Evolutionary conservation across 2,797 vertebrate genomes (phyloP), one percentile per base, ranked within the genome.

Genomic region (Schizothorax lantsangensis): DNA sequence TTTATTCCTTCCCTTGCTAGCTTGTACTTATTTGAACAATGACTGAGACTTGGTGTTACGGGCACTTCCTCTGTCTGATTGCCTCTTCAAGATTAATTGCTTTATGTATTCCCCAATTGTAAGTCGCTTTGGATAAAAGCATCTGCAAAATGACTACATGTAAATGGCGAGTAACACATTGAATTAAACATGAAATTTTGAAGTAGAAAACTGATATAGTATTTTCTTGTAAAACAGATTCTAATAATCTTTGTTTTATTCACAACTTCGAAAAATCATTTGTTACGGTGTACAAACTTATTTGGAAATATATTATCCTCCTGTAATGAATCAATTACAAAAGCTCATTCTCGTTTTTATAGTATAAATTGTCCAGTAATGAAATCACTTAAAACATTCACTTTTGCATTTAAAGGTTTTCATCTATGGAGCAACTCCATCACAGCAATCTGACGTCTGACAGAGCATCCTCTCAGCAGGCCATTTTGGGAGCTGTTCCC

Each of bases 401-500:
- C 14, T 33, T 59, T 45, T 64, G 23, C 26, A 23, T 74, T 83
- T 81, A 47, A 68, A 90, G 90, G 81, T 82, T 89, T 30, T 89
- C 83, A 59, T 88, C 62, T 40, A 71, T 78, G 69, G 83, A 89
- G 49, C 83, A 84, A 26, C 66, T 82, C 8, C 17, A 5, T 43
- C 45, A 86, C 75, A 78, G 30, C 49, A 86, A 57, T 64, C 77
- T 59, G 59, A 57, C 12, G 3, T 47, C 68, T 57, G 12, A n/a
- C 73, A 52, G n/a, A 10, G 84, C 75, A 68, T 74, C 54, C 1
- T 84, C 94, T 84, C 95, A 96, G 11, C 94, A 93, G 52, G 90
- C 92, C 1, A 71, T 93, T 11, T 93, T 96, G 0, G 94, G 94
- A 6, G 94, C 95, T 0, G 93, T 96, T 7, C 97, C 97, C 0